Evolutionary conservation across 2,888 invertebrate species (phyloP), one percentile per base, ranked within the genome.

Genomic region (Amphipyra berbera): DNA sequence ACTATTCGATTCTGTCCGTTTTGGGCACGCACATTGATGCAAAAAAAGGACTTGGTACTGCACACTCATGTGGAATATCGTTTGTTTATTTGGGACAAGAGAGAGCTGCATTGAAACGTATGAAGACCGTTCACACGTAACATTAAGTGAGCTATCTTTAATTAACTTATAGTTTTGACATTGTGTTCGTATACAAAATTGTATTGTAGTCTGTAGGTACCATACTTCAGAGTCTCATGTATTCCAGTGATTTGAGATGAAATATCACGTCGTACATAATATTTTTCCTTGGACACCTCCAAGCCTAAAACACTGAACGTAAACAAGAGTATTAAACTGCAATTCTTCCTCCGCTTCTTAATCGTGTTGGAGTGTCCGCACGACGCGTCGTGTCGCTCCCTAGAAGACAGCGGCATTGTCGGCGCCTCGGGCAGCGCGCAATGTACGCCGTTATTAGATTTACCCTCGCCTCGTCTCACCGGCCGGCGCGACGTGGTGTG

Each of bases 391-490:
- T 49, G 30, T 42, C 15, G 57, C 33, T 30, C 15, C 0, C 14
- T 37, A 40, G 40, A 44, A 53, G 59, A 45, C 54, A 44, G 42
- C 47, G 35, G 30, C 49, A 13, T 13, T 10, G 54, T 8, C 15
- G n/a, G 54, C n/a, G 40, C 13, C 14, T 10, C 7, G 4, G 15
- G 33, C 47, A 40, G 53, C 53, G 50, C 14, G 55, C 57, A 55
- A 56, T 59, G 37, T 48, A 59, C 35, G 37, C 21, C 41, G 47
- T 56, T 60, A 68, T 68, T 68, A 63, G 47, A 57, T 68, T 63
- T 60, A 30, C 21, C 10, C 27, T 13, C 50, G 50, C 10, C n/a
- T 60, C 55, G 45, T 41, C 12, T 33, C n/a, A 33, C 41, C 40
- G 14, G 30, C 33, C 33, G 9, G 2, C 15, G 14, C 38, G 9